Evolutionary conservation across 1,140 invertebrate genomes (phyloP).

Genomic region (Lepidurus packardi): DNA sequence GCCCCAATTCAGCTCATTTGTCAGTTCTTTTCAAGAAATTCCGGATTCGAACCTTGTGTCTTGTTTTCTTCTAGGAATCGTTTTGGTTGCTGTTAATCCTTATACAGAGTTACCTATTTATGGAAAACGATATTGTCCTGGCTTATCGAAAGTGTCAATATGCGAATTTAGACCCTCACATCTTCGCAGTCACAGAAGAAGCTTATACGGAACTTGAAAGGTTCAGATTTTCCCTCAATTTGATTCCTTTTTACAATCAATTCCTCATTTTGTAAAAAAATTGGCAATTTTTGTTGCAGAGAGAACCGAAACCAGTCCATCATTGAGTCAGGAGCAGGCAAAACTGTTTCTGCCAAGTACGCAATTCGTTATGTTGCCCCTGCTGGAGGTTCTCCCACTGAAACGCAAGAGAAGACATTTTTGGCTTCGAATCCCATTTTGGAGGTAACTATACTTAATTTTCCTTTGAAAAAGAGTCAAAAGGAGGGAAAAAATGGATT

Average conservation of each 20-base stretch:
- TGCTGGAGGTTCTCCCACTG: conserved; percentile 78
- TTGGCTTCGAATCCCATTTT: conserved; percentile 97
- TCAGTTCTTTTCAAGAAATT: conserved; percentile 29
- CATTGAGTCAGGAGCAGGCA: conserved; percentile 84
- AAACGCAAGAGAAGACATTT: conserved; percentile 93
- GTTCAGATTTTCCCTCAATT: conserved; percentile 43
- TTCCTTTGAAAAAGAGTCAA: too few species aligned
- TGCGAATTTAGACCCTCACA: conserved; percentile 86
- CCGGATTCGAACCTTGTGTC: neutral
- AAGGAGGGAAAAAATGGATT: too few species aligned
- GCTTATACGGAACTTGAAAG: conserved; percentile 92
- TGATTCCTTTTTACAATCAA: conserved; percentile 23
- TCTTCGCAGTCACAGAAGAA: conserved; percentile 97
- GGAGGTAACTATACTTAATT: conserved; percentile 60
- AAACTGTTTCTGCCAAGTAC: conserved; percentile 99
- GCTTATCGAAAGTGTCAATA: conserved; percentile 67
- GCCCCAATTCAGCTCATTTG: conserved; percentile 32
- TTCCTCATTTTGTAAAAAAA: conserved; percentile 1
- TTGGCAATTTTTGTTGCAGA: conserved; percentile 44
- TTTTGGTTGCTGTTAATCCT: conserved; percentile 96
- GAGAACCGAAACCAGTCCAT: conserved; percentile 93
- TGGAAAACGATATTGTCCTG: conserved; percentile 85
- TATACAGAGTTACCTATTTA: conserved; percentile 94
- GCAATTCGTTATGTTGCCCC: conserved; percentile 97
- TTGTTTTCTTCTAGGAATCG: conserved; percentile 59